A percentile compares a stretch with the other conserved stretches of the same genome.
phyloP scores from a whole-genome alignment of 2,797 vertebrate genomes.

The Chiloscyllium punctatum region DNA sequence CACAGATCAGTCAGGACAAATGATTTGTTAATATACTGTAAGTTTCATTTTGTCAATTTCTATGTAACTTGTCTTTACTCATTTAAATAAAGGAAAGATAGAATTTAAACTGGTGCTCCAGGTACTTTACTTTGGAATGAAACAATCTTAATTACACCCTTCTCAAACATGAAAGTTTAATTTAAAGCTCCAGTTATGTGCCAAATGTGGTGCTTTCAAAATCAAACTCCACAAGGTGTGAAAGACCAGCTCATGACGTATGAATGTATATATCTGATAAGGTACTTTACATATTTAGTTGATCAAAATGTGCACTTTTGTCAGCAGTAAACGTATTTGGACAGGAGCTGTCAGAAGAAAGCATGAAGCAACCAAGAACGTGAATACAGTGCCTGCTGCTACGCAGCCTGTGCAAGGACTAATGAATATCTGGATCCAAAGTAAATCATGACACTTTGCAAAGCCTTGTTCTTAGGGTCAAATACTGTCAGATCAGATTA shows the following conservation, averaged over 20 bases:
- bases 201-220: not conserved
- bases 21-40: not conserved
- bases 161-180: not conserved
- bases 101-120: not conserved
- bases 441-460: too few relatives aligned
- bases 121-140: not conserved
- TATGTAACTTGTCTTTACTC: not conserved
- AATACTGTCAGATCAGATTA: too few relatives aligned
- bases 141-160: not conserved
- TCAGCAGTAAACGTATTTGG: not conserved
- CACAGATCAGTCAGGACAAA: not conserved
- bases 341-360: not conserved
- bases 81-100: not conserved
- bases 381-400: not conserved
- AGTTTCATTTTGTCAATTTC: not conserved
- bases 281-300: not conserved
- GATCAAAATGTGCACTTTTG: not conserved
- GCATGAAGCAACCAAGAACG: not conserved
- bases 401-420: too few relatives aligned
- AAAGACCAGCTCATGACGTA: not conserved
- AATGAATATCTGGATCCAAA: too few relatives aligned
- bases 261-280: not conserved
- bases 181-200: not conserved
- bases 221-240: not conserved
- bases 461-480: too few relatives aligned